These are phyloP conservation scores for Oceanites oceanicus DNA, from an alignment of 2,113 vertebrate genomes.

Conservation along the genomic window DNA sequence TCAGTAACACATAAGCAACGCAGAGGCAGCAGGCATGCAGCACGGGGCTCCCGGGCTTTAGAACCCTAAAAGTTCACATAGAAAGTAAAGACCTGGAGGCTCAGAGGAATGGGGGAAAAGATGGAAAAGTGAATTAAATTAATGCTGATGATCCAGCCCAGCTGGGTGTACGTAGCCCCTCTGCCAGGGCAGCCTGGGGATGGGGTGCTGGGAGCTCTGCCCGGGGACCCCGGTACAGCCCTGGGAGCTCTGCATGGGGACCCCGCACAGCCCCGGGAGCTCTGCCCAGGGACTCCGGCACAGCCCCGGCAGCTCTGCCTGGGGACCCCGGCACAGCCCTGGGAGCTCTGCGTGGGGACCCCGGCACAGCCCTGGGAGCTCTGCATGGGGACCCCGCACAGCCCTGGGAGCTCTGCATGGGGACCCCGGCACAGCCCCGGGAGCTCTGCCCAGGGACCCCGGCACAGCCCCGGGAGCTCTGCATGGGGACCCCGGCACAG, in stretches of 20 bases:
- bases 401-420: no score
- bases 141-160: not conserved
- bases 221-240: not conserved
- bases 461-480: not conserved
- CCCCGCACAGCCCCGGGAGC: not conserved
- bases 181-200: not conserved
- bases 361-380: not conserved
- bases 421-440: not conserved
- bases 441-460: not conserved
- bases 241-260: not conserved
- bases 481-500: not conserved
- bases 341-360: no score
- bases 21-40: not conserved
- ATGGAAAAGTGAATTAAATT: not conserved
- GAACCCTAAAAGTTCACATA: accelerated
- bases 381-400: not conserved
- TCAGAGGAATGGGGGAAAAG: not conserved
- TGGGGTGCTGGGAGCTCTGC: accelerated
- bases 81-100: not conserved
- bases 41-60: not conserved
- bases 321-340: not conserved
- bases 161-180: not conserved
- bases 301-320: no score
- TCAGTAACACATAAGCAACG: accelerated
- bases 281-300: no score